These are phyloP conservation scores for Palythoa grandis DNA, from an alignment of 92 coral and sea anemone species.

Conservation along the genomic window DNA sequence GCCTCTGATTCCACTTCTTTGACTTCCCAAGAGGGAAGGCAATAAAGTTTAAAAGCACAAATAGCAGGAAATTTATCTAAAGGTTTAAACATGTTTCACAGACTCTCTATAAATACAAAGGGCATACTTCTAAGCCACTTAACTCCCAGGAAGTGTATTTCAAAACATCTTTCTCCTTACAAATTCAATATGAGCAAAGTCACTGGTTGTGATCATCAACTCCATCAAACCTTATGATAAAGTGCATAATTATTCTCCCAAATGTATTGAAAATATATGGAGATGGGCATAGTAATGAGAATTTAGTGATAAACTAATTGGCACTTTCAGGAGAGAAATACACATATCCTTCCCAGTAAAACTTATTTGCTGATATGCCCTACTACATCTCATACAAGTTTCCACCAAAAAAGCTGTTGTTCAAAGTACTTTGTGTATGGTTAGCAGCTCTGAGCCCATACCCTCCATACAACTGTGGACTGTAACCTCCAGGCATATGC, in stretches of 20 bases:
- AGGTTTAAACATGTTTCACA: slow-evolving; percentile 22
- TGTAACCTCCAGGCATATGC: slow-evolving; percentile 35
- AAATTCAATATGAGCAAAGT: slow-evolving; percentile 2
- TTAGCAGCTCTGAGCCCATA: slow-evolving; percentile 28
- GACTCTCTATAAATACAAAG: slow-evolving; percentile 11
- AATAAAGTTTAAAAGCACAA: slow-evolving; percentile 21
- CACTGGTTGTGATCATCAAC: slow-evolving; percentile 28
- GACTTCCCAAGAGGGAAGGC: slow-evolving; percentile 20
- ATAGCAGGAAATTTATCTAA: slow-evolving; percentile 15
- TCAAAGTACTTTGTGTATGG: slow-evolving; percentile 24
- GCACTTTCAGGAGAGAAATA: slow-evolving; percentile 28
- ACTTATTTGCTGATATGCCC: slow-evolving; percentile 32
- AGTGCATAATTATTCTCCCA: slow-evolving; percentile 6
- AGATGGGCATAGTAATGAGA: not conserved
- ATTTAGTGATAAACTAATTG: slow-evolving; percentile 15
- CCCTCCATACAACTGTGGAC: slow-evolving; percentile 34
- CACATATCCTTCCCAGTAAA: slow-evolving; percentile 28
- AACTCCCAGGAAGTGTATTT: slow-evolving; percentile 26
- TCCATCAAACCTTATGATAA: not conserved
- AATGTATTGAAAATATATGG: slow-evolving; percentile 6
- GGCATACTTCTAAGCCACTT: slow-evolving; percentile 11
- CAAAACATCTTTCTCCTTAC: slow-evolving; percentile 12
- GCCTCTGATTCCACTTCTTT: slow-evolving; percentile 15
- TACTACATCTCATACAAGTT: slow-evolving; percentile 36
- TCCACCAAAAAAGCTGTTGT: slow-evolving; percentile 33